Evolutionary conservation across 2,888 invertebrate genomes (phyloP).

Genomic region (Aproaerema taeniolella): DNA sequence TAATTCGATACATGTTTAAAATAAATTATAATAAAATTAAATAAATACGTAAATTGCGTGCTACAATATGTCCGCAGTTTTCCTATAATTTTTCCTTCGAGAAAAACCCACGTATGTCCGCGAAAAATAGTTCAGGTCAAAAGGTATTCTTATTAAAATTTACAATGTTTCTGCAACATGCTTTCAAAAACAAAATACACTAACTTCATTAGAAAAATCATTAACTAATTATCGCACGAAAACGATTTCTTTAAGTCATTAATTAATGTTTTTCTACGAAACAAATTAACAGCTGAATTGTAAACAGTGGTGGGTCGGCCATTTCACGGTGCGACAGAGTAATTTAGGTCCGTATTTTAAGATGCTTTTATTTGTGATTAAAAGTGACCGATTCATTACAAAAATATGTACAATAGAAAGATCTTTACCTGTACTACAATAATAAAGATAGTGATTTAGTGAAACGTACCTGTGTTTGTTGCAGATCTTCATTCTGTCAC

Average conservation of each 20-base stretch:
- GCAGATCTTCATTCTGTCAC: conserved; percentile 72
- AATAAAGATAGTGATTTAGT: conserved; percentile 57
- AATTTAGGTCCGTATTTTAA: conserved; percentile 75
- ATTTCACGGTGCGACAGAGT: conserved; percentile 83
- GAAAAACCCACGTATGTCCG: background rate
- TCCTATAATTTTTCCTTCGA: background rate
- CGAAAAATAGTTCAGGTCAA: background rate
- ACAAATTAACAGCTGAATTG: conserved; percentile 65
- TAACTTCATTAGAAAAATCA: conserved; percentile 38
- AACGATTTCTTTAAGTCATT: conserved; percentile 30
- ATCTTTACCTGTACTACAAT: conserved; percentile 36
- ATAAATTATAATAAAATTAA: conserved; percentile 6
- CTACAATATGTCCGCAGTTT: too few relatives aligned
- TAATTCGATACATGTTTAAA: conserved; percentile 50
- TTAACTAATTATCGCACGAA: conserved; percentile 40
- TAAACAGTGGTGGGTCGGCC: conserved; percentile 83
- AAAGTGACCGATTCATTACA: conserved; percentile 61
- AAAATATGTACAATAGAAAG: conserved; percentile 65
- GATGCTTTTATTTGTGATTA: conserved; percentile 52
- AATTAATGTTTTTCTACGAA: conserved; percentile 33
- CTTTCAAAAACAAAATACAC: conserved; percentile 21
- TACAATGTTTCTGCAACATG: background rate
- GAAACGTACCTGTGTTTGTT: conserved; percentile 71
- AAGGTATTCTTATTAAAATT: too few relatives aligned
- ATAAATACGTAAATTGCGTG: too few relatives aligned